Evolutionary conservation across 2,797 vertebrate species (phyloP).

Genomic region (Mareca penelope): DNA sequence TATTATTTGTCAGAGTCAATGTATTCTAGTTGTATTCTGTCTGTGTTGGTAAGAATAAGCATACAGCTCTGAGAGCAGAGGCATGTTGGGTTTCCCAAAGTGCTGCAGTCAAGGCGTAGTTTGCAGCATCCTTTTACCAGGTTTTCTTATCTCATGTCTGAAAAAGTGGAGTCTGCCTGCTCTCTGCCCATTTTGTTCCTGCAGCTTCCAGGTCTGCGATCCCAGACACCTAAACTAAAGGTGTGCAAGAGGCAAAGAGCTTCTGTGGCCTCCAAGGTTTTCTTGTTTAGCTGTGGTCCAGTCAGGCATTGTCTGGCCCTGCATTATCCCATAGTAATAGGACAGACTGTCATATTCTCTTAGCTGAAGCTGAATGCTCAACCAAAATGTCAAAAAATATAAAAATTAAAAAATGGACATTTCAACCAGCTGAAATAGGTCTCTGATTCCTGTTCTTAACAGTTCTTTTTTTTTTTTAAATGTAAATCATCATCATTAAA

Average conservation of each 20-base stretch:
- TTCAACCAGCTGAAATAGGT: background rate
- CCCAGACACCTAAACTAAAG: background rate
- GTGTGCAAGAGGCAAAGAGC: background rate
- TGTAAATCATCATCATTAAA: background rate
- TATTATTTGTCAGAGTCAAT: background rate
- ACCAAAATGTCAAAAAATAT: background rate
- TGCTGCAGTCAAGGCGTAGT: background rate
- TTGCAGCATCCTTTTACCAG: background rate
- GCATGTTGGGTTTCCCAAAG: background rate
- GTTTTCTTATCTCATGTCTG: background rate
- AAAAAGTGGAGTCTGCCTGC: background rate
- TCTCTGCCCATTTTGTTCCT: background rate
- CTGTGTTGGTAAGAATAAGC: background rate
- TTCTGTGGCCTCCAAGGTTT: background rate
- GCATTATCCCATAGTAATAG: background rate
- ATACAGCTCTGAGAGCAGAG: background rate
- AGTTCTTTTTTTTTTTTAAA: background rate
- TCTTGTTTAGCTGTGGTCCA: background rate
- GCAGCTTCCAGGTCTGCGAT: fast-evolving
- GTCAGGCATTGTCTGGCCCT: background rate
- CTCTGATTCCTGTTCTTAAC: background rate
- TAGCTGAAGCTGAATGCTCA: background rate
- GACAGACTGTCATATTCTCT: fast-evolving
- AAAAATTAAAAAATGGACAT: background rate
- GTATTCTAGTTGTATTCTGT: background rate